A percentile compares a stretch with the other conserved stretches of the same genome.
phyloP scores from a whole-genome alignment of 2,888 invertebrate species.

The Heliconius hortense region DNA sequence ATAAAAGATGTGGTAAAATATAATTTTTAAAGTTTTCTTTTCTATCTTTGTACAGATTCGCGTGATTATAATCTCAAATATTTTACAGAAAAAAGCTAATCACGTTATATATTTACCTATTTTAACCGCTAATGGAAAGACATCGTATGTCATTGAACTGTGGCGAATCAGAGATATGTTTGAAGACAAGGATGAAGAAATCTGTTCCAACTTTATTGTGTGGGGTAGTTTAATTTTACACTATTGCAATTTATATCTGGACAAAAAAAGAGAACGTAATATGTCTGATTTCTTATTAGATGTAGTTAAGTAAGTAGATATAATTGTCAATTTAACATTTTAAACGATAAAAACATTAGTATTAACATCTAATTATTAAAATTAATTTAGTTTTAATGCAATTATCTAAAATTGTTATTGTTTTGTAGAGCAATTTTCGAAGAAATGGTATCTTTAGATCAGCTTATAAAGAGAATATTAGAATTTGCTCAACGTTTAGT shows the following conservation, averaged over 20 bases:
- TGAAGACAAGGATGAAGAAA: conserved; percentile 86
- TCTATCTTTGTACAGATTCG: neutral
- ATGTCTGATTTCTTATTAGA: conserved; percentile 89
- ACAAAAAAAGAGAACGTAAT: conserved; percentile 86
- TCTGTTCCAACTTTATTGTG: conserved; percentile 84
- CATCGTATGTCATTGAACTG: conserved; percentile 86
- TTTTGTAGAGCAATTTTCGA: conserved; percentile 90
- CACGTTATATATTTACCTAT: conserved; percentile 84
- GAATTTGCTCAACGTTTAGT: conserved; percentile 91
- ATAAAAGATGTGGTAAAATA: conserved; percentile 46
- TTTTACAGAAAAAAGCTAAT: conserved; percentile 60
- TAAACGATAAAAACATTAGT: neutral
- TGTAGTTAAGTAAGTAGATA: conserved; percentile 87
- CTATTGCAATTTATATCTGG: conserved; percentile 85
- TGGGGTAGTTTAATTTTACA: conserved; percentile 88
- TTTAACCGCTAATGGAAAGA: conserved; percentile 83
- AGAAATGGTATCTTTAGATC: conserved; percentile 92
- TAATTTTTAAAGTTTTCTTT: neutral
- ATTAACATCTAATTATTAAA: neutral
- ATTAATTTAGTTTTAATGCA: neutral
- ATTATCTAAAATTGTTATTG: conserved; percentile 2
- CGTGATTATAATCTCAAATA: neutral
- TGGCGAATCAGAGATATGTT: conserved; percentile 83
- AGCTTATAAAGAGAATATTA: conserved; percentile 90
- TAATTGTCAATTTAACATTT: neutral